A percentile compares a stretch with the other conserved stretches of the same genome.
Conservation (phyloP, 1,140 invertebrate species). For the Colletes latitarsis region DNA sequence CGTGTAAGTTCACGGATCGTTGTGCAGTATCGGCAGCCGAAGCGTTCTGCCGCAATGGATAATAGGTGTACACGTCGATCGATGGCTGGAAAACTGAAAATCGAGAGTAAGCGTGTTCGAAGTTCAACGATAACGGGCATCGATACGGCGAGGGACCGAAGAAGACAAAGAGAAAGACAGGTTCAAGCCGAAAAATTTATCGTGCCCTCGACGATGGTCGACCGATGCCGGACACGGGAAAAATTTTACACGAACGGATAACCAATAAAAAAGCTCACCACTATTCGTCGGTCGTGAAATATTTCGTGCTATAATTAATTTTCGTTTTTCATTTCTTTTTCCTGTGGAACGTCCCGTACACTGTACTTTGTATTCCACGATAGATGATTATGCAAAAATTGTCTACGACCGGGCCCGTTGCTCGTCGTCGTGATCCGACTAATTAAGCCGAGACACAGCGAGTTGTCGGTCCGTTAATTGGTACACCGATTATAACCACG, state of each 20-base stretch:
- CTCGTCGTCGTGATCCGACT: neutral
- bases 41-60: neutral
- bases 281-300: too few relatives aligned
- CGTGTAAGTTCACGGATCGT: neutral
- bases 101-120: conserved; percentile 39
- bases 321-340: too few relatives aligned
- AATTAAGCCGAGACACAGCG: conserved; percentile 32
- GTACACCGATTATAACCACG: conserved; percentile 36
- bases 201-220: neutral
- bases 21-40: neutral
- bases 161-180: neutral
- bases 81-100: conserved; percentile 9
- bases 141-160: neutral
- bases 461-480: conserved; percentile 31
- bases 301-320: too few relatives aligned
- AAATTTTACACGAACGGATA: too few relatives aligned
- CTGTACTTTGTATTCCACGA: too few relatives aligned
- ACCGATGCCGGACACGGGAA: too few relatives aligned
- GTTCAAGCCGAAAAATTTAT: neutral
- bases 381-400: too few relatives aligned
- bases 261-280: too few relatives aligned
- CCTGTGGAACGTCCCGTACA: too few relatives aligned
- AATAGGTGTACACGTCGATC: conserved; percentile 26
- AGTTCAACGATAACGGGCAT: conserved; percentile 26
- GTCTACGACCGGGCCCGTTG: neutral